These are phyloP conservation scores for Stigmatopora argus DNA, from an alignment of 2,113 vertebrate genomes.

Conservation along the genomic window DNA sequence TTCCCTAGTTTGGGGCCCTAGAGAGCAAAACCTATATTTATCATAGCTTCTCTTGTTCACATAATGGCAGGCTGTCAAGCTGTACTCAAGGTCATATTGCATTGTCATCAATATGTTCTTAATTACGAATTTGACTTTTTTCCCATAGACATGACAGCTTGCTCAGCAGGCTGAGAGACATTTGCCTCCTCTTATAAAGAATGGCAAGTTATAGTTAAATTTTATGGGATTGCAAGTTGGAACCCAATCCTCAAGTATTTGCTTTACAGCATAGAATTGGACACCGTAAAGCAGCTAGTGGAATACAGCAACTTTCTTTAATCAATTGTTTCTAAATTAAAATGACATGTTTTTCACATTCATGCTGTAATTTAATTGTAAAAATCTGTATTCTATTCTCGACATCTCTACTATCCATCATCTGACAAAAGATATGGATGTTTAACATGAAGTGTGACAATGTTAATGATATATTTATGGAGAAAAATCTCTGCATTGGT, in stretches of 20 bases:
- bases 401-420: too few relatives aligned
- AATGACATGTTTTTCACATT: not conserved
- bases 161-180: not conserved
- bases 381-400: too few relatives aligned
- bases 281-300: not conserved
- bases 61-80: conserved; percentile 25
- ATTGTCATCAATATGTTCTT: conserved; percentile 22
- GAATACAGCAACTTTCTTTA: not conserved
- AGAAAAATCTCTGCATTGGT: too few relatives aligned
- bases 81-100: conserved; percentile 1
- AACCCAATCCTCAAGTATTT: not conserved
- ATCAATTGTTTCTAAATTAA: not conserved
- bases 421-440: too few relatives aligned
- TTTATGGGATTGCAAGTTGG: not conserved
- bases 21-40: conserved; percentile 19
- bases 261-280: not conserved
- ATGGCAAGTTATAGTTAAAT: not conserved
- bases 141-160: conserved; percentile 3
- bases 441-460: too few relatives aligned
- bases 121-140: conserved; percentile 15
- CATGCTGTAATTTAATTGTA: not conserved
- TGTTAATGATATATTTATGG: too few relatives aligned
- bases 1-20: conserved; percentile 19
- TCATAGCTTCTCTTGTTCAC: conserved; percentile 31
- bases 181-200: not conserved